Base-by-base conservation (phyloP, 2,888 invertebrate genomes). In the Heliconius ethilla region DNA sequence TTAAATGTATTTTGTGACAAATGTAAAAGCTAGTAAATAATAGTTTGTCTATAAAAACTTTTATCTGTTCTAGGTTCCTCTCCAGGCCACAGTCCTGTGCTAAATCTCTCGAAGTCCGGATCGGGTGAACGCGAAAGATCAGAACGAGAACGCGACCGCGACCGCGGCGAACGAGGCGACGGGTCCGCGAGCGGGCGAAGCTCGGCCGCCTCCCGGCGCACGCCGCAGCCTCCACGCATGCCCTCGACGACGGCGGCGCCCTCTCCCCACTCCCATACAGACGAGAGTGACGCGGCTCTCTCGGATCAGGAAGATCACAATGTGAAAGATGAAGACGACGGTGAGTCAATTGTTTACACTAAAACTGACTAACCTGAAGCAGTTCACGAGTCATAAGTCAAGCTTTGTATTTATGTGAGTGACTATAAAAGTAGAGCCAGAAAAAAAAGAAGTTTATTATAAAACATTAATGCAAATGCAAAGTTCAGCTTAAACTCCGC, bases 51-150 rank as follows among this genome's bases (percentile, higher is more conserved):
- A 0, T 59, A 18, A 25, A 29, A 25, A 4, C 5, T 15, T 51
- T 45, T 66, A 55, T 55, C 25, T 70, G n/a, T 66, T 33, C 51
- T 95, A 97, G 97, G 97, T 84, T 98, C 98, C 80, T 97, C 98
- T 82, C 97, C 97, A 86, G 97, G 97, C 77, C 98, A 98, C 95
- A 98, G 98, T 96, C 98, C 98, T 81, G 98, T 98, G 83, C 93
- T 98, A 86, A 98, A 98, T 94, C 95, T 98, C 79, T 98, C 98
- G 77, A 98, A 98, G 93, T 97, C 97, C 78, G 98, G 97, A 76
- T 97, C 96, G 92, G 89, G 97, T 81, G 97, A 97, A 82, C 97
- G 97, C 86, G 96, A 96, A 67, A 86, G 93, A 62, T 90, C 95
- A 59, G 96, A 95, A 70, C 90, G 95, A 77, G 96, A 96, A 83